Evolutionary conservation across 2,888 invertebrate species (phyloP).

Genomic region (Entomobrya proxima): DNA sequence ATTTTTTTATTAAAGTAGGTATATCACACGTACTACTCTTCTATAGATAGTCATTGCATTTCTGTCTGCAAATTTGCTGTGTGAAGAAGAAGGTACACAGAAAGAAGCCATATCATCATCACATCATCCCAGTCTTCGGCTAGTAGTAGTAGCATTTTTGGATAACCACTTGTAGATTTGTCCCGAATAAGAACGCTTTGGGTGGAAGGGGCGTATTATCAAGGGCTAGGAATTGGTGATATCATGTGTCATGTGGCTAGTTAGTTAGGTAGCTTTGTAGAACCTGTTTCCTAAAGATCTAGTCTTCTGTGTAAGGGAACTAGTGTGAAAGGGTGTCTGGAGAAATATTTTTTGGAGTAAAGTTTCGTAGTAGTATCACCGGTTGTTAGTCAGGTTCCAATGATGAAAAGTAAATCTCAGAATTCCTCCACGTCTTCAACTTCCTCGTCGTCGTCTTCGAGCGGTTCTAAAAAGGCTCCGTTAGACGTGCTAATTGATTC

Average conservation of each 20-base stretch:
- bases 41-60: too few relatives aligned
- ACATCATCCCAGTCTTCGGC: not conserved
- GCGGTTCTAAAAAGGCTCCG: conserved; percentile 28
- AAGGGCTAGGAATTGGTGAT: not conserved
- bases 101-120: too few relatives aligned
- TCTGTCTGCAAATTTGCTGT: too few relatives aligned
- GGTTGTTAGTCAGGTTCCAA: too few relatives aligned
- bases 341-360: too few relatives aligned
- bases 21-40: too few relatives aligned
- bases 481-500: conserved; percentile 69
- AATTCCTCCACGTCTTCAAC: not conserved
- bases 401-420: conserved; percentile 53
- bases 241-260: not conserved
- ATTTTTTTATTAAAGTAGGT: too few relatives aligned
- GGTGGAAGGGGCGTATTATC: too few relatives aligned
- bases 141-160: not conserved
- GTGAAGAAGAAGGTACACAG: too few relatives aligned
- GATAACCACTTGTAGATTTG: conserved; percentile 30
- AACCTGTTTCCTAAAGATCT: not conserved
- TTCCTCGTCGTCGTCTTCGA: not conserved
- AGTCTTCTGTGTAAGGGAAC: not conserved
- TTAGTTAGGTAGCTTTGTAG: too few relatives aligned
- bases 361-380: too few relatives aligned
- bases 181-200: not conserved
- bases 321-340: not conserved